These are phyloP conservation scores for Mimas tiliae DNA, from an alignment of 2,888 invertebrate genomes.

Conservation along the genomic window DNA sequence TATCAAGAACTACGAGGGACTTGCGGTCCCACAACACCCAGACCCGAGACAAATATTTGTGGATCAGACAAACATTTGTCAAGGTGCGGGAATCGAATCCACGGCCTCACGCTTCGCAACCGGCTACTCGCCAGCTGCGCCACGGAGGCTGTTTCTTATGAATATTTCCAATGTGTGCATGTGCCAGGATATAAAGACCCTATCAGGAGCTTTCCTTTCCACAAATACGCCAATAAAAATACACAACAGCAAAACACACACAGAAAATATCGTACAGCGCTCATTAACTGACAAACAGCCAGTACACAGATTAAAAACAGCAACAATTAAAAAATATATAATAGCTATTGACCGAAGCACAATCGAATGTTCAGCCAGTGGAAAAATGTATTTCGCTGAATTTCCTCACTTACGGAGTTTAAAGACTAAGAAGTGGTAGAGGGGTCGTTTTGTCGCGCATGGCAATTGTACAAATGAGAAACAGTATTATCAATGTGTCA, in stretches of 20 bases:
- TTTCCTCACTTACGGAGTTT: conserved; percentile 50
- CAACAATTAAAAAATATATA: conserved; percentile 34
- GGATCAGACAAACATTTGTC: too few species aligned
- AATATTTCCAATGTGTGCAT: too few species aligned
- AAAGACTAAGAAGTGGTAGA: conserved; percentile 23
- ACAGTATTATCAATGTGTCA: not conserved
- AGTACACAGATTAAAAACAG: conserved; percentile 30
- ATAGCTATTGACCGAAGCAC: conserved; percentile 37
- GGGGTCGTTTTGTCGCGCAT: not conserved
- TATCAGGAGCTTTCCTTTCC: not conserved
- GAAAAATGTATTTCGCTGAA: conserved; percentile 54
- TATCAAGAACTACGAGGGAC: too few species aligned
- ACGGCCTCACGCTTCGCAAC: too few species aligned
- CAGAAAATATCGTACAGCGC: conserved; percentile 1
- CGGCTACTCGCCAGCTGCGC: too few species aligned
- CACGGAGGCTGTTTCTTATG: too few species aligned
- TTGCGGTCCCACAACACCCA: too few species aligned
- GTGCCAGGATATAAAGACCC: too few species aligned
- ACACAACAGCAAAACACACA: not conserved
- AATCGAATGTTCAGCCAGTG: conserved; percentile 39
- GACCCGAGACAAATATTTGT: too few species aligned
- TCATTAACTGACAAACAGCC: conserved; percentile 9
- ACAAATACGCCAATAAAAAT: not conserved
- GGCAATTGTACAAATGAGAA: not conserved
- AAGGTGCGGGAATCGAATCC: too few species aligned